These are phyloP conservation scores for Masticophis lateralis DNA, from an alignment of 2,797 vertebrate species.

Conservation along the genomic window DNA sequence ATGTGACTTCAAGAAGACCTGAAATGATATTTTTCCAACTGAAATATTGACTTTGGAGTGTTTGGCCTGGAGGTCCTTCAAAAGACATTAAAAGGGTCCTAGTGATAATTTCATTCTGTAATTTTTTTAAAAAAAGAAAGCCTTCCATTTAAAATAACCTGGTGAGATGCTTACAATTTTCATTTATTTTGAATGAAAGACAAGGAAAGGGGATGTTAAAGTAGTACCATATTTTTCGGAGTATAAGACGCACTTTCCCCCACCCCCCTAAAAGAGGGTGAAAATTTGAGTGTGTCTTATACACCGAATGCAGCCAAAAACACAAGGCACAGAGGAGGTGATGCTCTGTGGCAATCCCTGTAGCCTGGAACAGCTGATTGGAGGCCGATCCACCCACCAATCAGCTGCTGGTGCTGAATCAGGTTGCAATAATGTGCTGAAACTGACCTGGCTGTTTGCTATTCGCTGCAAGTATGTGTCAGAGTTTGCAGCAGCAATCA, in stretches of 20 bases:
- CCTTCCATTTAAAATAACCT: neutral
- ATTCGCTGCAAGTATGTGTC: too few relatives aligned
- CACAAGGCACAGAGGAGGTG: fast-evolving
- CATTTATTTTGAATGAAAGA: neutral
- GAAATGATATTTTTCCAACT: neutral
- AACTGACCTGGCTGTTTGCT: too few relatives aligned
- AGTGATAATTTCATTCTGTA: neutral
- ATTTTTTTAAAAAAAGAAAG: neutral
- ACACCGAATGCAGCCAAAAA: too few relatives aligned
- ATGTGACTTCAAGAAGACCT: neutral
- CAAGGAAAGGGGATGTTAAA: neutral
- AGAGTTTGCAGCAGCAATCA: too few relatives aligned
- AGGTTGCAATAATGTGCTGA: too few relatives aligned
- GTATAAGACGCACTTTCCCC: too few relatives aligned
- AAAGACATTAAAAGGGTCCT: neutral
- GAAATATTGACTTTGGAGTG: neutral
- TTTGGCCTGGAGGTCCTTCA: neutral
- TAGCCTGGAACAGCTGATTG: too few relatives aligned
- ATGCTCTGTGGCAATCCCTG: too few relatives aligned
- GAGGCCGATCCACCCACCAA: too few relatives aligned
- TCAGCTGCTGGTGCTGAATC: too few relatives aligned
- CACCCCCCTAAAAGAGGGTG: too few relatives aligned
- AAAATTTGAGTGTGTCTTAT: too few relatives aligned
- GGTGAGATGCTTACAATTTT: neutral
- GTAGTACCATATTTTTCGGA: neutral